phyloP scores from a whole-genome alignment of 2,797 vertebrate genomes.

The Tapera naevia region DNA sequence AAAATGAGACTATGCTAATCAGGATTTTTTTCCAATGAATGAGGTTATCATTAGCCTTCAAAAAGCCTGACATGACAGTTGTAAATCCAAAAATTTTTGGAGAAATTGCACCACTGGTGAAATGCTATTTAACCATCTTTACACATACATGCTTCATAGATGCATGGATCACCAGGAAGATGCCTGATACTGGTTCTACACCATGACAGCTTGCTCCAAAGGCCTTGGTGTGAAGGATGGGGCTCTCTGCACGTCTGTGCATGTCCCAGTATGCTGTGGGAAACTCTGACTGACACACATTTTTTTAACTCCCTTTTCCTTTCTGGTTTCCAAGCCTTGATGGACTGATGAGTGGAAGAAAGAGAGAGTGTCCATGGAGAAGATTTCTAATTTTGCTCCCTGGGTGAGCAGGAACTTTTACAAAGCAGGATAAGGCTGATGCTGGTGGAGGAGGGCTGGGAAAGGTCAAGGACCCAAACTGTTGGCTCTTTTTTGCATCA shows the following conservation, averaged over 20 bases:
- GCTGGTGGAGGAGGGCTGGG: constrained; percentile 35
- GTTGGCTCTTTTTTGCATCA: background rate
- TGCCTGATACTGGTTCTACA: background rate
- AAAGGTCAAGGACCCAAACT: constrained; percentile 41
- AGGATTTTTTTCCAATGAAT: background rate
- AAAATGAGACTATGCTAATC: background rate
- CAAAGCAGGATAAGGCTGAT: background rate
- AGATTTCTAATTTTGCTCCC: constrained; percentile 34
- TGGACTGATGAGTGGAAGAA: background rate
- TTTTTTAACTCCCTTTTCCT: background rate
- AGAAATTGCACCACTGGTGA: rapidly evolving
- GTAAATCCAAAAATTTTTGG: rapidly evolving
- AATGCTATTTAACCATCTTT: background rate
- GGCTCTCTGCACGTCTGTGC: background rate
- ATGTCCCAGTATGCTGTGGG: background rate
- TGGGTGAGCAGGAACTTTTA: constrained; percentile 16
- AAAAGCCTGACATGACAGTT: background rate
- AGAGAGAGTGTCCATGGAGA: constrained; percentile 5
- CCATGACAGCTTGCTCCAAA: background rate
- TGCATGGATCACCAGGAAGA: background rate
- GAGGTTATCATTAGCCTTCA: background rate
- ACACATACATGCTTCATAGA: background rate
- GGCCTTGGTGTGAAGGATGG: too few species aligned
- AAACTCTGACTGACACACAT: background rate
- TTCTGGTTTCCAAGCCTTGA: background rate